These are phyloP conservation scores for Chlorodrepanis virens DNA, from an alignment of 2,113 vertebrate genomes.

Conservation along the genomic window DNA sequence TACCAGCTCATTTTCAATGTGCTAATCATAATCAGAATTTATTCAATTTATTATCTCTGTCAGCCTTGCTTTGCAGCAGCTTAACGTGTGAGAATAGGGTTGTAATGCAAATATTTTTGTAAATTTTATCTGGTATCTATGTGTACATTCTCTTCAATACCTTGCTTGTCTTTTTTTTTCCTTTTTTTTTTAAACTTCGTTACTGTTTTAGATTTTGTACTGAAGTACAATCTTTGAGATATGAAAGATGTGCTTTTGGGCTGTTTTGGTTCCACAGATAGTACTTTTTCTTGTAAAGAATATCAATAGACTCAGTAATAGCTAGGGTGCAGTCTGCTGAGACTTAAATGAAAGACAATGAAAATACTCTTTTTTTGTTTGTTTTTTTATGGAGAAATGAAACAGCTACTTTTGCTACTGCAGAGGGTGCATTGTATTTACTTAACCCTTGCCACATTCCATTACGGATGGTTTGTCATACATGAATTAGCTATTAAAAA, in stretches of 20 bases:
- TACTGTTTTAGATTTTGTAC: neutral
- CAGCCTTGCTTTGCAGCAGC: neutral
- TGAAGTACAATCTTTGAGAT: neutral
- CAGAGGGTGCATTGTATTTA: neutral
- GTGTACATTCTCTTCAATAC: neutral
- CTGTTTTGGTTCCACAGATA: neutral
- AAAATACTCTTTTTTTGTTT: neutral
- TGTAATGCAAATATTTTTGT: neutral
- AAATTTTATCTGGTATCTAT: neutral
- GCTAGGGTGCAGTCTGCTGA: neutral
- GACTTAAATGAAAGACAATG: neutral
- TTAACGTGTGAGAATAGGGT: neutral
- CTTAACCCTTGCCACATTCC: neutral
- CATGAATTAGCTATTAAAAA: neutral
- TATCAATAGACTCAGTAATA: neutral
- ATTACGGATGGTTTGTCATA: neutral
- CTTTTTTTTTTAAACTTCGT: neutral
- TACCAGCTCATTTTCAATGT: neutral
- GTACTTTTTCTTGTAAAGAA: neutral
- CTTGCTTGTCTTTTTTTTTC: neutral
- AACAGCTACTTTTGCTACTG: neutral
- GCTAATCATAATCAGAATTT: neutral
- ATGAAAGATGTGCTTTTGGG: neutral
- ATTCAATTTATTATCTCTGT: neutral
- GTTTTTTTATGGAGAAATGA: neutral